These are phyloP conservation scores for Plebejus argus DNA, from an alignment of 2,888 invertebrate species.

Conservation along the genomic window DNA sequence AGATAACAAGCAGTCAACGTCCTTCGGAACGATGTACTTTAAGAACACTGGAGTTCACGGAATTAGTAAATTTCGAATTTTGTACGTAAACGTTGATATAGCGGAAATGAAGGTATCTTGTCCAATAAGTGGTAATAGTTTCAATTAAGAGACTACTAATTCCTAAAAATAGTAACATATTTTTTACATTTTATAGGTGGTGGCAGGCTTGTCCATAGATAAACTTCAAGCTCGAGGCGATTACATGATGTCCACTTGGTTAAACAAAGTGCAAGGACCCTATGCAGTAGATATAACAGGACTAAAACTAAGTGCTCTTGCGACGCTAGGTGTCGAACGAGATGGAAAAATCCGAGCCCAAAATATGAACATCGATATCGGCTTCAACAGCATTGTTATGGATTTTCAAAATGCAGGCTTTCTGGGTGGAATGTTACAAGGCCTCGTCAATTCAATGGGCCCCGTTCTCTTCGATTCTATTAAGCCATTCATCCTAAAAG, in stretches of 20 bases:
- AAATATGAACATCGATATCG: constrained; percentile 89
- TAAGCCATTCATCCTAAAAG: constrained; percentile 90
- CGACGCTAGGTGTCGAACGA: constrained; percentile 85
- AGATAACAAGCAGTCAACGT: constrained; percentile 86
- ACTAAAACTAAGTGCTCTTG: constrained; percentile 85
- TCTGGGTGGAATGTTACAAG: constrained; percentile 85
- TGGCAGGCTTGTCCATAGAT: constrained; percentile 86
- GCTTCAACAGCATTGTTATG: constrained; percentile 87
- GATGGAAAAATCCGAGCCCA: constrained; percentile 89
- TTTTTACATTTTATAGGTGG: constrained; percentile 78
- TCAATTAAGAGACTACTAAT: background rate
- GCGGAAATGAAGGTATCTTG: constrained; percentile 85
- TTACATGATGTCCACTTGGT: constrained; percentile 87
- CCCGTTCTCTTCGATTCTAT: constrained; percentile 92
- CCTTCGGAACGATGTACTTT: constrained; percentile 85
- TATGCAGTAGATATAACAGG: constrained; percentile 88
- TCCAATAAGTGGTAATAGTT: background rate
- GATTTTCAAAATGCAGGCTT: constrained; percentile 92
- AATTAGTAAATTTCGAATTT: constrained; percentile 88
- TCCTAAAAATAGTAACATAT: background rate
- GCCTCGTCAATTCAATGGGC: constrained; percentile 90
- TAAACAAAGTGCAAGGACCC: constrained; percentile 86
- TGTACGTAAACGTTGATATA: constrained; percentile 86
- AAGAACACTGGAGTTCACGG: constrained; percentile 87
- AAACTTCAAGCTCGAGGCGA: constrained; percentile 87